phyloP scores from a whole-genome alignment of 2,113 vertebrate genomes.

The Pavo muticus region DNA sequence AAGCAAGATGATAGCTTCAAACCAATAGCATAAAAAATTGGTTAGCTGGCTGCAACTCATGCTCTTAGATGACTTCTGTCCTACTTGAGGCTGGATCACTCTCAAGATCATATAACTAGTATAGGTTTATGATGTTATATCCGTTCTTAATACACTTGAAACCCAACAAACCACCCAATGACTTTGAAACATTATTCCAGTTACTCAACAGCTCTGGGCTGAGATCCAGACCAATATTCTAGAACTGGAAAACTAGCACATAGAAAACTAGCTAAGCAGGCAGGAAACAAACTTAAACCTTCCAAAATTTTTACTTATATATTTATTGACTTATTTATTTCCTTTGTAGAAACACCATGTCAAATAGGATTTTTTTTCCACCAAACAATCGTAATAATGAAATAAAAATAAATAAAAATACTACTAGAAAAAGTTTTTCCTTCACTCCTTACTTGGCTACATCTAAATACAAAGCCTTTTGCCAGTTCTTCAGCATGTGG shows the following conservation, averaged over 20 bases:
- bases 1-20: not conserved
- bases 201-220: not conserved
- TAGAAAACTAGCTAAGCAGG: not conserved
- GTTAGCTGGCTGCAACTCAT: not conserved
- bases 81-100: not conserved
- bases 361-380: not conserved
- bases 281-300: not conserved
- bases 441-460: not conserved
- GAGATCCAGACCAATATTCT: not conserved
- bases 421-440: not conserved
- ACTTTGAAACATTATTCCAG: not conserved
- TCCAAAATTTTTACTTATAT: not conserved
- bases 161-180: not conserved
- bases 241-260: not conserved
- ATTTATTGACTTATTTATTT: not conserved
- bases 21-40: not conserved
- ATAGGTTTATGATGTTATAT: not conserved
- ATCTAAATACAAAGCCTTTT: slow-evolving; percentile 7
- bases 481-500: not conserved
- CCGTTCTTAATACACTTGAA: not conserved
- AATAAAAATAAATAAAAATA: not conserved
- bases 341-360: not conserved
- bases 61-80: not conserved
- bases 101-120: not conserved
- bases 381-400: not conserved